Percentiles rank a stretch among this genome's conserved stretches.
Conservation (phyloP, 1,140 invertebrate species). For the Scaptomyza graminum region DNA sequence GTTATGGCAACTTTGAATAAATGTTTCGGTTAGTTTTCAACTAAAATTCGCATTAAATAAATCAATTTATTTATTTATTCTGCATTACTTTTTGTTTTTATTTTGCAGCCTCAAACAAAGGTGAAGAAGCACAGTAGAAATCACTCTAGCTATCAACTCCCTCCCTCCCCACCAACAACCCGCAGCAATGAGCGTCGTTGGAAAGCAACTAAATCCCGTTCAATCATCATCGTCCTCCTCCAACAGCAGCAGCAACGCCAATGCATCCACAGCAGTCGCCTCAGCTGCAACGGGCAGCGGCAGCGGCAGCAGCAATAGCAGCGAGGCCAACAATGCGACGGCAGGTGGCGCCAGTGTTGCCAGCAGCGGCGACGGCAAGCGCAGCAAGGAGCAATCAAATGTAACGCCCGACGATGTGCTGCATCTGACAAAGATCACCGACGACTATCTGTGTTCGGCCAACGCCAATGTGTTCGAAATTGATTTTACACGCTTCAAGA, state of each 20-base stretch:
- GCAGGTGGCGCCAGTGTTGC: conserved; percentile 10
- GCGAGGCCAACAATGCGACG: conserved; percentile 9
- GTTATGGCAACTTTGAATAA: conserved; percentile 66
- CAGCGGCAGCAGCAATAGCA: conserved; percentile 3
- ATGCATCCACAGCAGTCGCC: conserved; percentile 5
- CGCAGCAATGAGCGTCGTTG: conserved; percentile 66
- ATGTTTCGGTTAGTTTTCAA: conserved; percentile 52
- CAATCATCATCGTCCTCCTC: conserved; percentile 53
- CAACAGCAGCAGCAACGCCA: conserved; percentile 16
- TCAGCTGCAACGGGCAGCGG: conserved; percentile 6
- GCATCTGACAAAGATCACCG: conserved; percentile 86
- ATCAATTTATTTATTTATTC: conserved; percentile 7
- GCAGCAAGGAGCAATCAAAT: conserved; percentile 44
- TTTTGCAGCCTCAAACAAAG: conserved; percentile 22
- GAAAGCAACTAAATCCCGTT: conserved; percentile 73
- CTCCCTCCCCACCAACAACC: conserved; percentile 4
- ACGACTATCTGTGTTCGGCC: conserved; percentile 94
- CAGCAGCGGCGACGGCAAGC: conserved; percentile 39
- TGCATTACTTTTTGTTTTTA: not conserved
- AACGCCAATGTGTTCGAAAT: conserved; percentile 99
- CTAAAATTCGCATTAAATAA: not conserved
- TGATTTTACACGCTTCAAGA: conserved; percentile 98
- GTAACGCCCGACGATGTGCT: conserved; percentile 88
- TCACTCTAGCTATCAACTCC: not conserved
- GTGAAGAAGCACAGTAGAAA: conserved; percentile 5